Base-by-base conservation (phyloP, 2,888 invertebrate genomes). In the Agelastica alni region DNA sequence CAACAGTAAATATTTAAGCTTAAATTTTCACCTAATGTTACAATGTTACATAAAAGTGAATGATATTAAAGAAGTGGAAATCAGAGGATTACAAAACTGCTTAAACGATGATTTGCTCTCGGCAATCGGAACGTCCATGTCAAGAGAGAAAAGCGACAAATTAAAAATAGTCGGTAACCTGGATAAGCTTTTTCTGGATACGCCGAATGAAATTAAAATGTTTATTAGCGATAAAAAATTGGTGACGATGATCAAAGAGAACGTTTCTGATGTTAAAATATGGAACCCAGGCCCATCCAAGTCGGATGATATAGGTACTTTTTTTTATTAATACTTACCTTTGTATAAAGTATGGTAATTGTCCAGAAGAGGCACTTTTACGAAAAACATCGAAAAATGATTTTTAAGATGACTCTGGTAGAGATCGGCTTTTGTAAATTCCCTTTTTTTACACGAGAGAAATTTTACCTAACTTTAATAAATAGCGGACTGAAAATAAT, bases 241-340 rank as follows among this genome's bases (percentile, higher is more conserved):
- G 4, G 4, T 59, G 0, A 51, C 53, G 13, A 48, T 59, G 9
- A 44, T 36, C 1, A 39, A 31, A 39, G 2, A 2, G 1, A 32
- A 48, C 10, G 10, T 39, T 14, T 36, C 53, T 4, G 53, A 59
- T 31, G 10, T 59, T 6, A 26, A 39, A 5, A 12, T 59, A 12
- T 56, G 51, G 51, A 53, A 56, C n/a, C 56, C 56, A 16, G 47
- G 53, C n/a, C n/a, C n/a, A n/a, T n/a, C n/a, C n/a, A n/a, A n/a
- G n/a, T n/a, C n/a, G n/a, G n/a, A n/a, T n/a, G n/a, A n/a, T n/a
- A n/a, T n/a, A n/a, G n/a, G n/a, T n/a, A n/a, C n/a, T n/a, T n/a
- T n/a, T n/a, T n/a, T n/a, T n/a, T n/a, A n/a, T n/a, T n/a, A n/a
- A n/a, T n/a, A n/a, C n/a, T n/a, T n/a, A n/a, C n/a, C n/a, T n/a